Conservation (phyloP, 2,888 invertebrate genomes). For the Leptinotarsa juncta region DNA sequence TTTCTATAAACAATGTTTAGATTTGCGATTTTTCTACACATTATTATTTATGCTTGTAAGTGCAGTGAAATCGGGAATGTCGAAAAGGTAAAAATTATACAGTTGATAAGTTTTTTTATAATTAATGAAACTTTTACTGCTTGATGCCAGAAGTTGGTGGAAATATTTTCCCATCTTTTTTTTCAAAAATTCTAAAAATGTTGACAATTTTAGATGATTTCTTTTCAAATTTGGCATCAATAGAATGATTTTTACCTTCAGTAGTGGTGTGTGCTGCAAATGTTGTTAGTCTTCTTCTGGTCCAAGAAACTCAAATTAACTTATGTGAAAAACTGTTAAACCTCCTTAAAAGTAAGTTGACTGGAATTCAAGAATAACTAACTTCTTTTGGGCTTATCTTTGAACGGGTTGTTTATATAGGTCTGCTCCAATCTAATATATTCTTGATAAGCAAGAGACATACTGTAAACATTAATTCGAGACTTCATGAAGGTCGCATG, state of each 20-base stretch:
- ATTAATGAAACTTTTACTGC: too few relatives aligned
- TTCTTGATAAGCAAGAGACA: slow-evolving; percentile 14
- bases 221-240: not conserved
- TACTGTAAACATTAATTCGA: slow-evolving; percentile 2
- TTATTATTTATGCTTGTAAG: not conserved
- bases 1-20: not conserved
- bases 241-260: too few relatives aligned
- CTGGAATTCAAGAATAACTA: not conserved
- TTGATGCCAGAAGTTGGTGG: too few relatives aligned
- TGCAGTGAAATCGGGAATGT: not conserved
- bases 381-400: not conserved
- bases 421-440: not conserved
- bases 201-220: not conserved
- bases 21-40: not conserved
- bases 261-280: too few relatives aligned
- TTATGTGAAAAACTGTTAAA: too few relatives aligned
- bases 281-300: too few relatives aligned
- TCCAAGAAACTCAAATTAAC: too few relatives aligned
- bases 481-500: slow-evolving; percentile 7
- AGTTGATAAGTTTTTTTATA: too few relatives aligned
- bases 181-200: too few relatives aligned
- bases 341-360: not conserved
- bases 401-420: slow-evolving; percentile 1
- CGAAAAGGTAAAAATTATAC: not conserved
- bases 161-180: too few relatives aligned